Percentiles rank a stretch among this genome's conserved stretches.
These are phyloP conservation scores for Micoletzkya japonica DNA, from an alignment of 2,888 invertebrate genomes.

Conservation along the genomic window DNA sequence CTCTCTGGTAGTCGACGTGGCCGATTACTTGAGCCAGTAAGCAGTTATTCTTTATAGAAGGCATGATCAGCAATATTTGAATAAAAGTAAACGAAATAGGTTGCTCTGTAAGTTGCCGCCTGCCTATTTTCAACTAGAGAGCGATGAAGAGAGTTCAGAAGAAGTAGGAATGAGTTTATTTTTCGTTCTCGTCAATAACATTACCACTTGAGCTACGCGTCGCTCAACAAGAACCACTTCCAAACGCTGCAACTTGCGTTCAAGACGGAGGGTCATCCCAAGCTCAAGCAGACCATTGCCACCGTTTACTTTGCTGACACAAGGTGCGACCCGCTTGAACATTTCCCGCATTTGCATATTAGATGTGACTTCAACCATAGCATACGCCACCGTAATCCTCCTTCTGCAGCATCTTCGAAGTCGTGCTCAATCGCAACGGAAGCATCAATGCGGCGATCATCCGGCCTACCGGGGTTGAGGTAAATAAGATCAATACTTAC, in stretches of 20 bases:
- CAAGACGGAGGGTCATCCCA: conserved; percentile 30
- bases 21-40: not conserved
- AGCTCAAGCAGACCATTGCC: conserved; percentile 31
- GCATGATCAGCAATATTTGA: too few relatives aligned
- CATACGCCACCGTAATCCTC: too few relatives aligned
- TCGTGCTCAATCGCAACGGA: conserved; percentile 48
- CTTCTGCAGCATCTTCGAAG: conserved; percentile 42
- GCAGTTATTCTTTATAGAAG: too few relatives aligned
- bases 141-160: too few relatives aligned
- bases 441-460: conserved; percentile 43
- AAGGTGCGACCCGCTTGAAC: conserved; percentile 2
- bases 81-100: too few relatives aligned
- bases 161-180: too few relatives aligned
- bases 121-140: too few relatives aligned
- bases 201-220: conserved; percentile 1
- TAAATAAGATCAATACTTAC: too few relatives aligned
- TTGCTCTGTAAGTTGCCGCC: too few relatives aligned
- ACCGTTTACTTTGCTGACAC: conserved; percentile 35
- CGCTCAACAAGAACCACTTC: not conserved
- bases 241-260: conserved; percentile 54
- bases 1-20: not conserved
- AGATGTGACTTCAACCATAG: too few relatives aligned
- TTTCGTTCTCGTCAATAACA: not conserved
- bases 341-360: too few relatives aligned
- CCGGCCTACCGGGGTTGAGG: not conserved